Base-by-base conservation (phyloP, 2,113 vertebrate genomes). In the Nyctibius bracteatus region DNA sequence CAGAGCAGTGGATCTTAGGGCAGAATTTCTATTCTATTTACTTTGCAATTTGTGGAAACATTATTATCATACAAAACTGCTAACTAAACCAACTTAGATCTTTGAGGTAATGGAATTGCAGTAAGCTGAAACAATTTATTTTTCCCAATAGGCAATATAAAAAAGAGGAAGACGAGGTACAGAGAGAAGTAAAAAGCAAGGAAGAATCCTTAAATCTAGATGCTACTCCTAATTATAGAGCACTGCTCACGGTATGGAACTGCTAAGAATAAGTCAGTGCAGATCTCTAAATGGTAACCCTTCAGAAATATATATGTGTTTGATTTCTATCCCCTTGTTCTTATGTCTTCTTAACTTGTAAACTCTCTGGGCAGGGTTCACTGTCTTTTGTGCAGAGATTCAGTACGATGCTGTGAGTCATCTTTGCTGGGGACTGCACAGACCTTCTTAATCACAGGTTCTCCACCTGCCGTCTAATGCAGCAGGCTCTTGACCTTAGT, bases 211-310 rank as follows among this genome's bases (percentile, higher is more conserved):
- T 80, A 86, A 95, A 95, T 79, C 62, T 95, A 31, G 97, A 95
- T 87, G 89, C 96, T 21, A 98, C 97, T 31, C 96, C 98, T 30
- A 97, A 97, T 90, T 98, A 98, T 37, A 98, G 96, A 97, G 96
- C 98, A 25, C 96, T 99, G 47, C 96, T 99, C 20, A 98, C 88
- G 98, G 99, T 99, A 98, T 41, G 97, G 71, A 88, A 92, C 62
- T 90, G 27, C 65, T 74, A 66, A 57, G 58, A 62, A 37, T 52
- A 88, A 85, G 44, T 85, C 47, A 54, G 30, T 82, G 57, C 54
- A 83, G 51, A 71, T 70, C 33, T 86, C 33, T 88, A 67, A 66
- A 13, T 57, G 57, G 72, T 81, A 84, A 86, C 35, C 25, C 33
- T 39, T 81, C 28, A 72, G 43, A 78, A 84, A 81, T 35, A 33